These are phyloP conservation scores for Prunella strophiata DNA, from an alignment of 2,797 vertebrate genomes.

Conservation along the genomic window DNA sequence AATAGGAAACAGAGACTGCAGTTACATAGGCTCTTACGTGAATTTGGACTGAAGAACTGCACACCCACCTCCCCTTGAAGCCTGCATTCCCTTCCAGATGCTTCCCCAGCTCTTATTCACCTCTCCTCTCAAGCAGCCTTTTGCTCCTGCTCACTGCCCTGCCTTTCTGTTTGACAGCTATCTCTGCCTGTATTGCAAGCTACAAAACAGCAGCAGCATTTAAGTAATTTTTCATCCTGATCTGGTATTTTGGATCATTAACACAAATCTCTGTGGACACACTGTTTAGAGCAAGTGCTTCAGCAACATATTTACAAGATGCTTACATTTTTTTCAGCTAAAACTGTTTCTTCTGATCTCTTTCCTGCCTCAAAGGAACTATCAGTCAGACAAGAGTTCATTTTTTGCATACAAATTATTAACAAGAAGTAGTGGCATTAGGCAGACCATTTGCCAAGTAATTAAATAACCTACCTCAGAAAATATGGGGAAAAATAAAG, in stretches of 20 bases:
- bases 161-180: neutral
- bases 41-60: neutral
- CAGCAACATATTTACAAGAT: conserved; percentile 1
- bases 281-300: conserved; percentile 6
- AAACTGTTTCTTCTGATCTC: neutral
- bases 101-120: neutral
- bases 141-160: neutral
- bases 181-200: neutral
- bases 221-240: neutral
- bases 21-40: fast-evolving
- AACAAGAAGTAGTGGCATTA: neutral
- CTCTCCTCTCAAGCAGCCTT: neutral
- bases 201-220: neutral
- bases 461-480: neutral
- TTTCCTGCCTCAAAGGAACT: neutral
- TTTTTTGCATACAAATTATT: conserved; percentile 25
- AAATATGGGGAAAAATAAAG: neutral
- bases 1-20: neutral
- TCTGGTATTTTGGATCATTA: conserved; percentile 4
- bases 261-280: neutral
- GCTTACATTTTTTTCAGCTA: neutral
- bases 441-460: neutral
- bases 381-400: neutral
- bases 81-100: neutral
- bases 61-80: neutral